phyloP scores from a whole-genome alignment of 2,797 vertebrate species.

The Gila robusta region DNA sequence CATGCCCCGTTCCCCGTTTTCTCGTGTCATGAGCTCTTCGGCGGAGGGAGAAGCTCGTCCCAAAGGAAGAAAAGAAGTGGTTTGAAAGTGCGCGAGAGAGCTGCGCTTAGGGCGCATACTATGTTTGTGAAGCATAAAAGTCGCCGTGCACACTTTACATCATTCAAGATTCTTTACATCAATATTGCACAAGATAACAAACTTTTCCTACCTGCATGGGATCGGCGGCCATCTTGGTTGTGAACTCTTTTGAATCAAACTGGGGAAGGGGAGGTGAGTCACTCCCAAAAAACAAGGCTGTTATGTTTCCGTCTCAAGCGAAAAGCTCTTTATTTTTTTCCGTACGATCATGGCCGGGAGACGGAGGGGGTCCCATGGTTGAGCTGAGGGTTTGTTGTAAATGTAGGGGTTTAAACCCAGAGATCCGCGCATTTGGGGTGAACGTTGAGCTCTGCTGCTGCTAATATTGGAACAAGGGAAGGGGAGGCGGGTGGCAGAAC shows the following conservation, averaged over 20 bases:
- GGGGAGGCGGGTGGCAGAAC: conserved; percentile 37
- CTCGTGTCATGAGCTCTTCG: conserved; percentile 55
- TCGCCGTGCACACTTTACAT: background rate
- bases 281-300: conserved; percentile 75
- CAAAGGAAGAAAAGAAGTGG: background rate
- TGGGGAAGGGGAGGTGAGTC: conserved; percentile 71
- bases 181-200: conserved; percentile 68
- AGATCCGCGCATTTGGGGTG: conserved; percentile 19
- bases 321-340: conserved; percentile 58
- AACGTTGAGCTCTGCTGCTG: conserved; percentile 6
- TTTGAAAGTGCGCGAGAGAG: conserved; percentile 44
- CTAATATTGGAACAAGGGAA: conserved; percentile 16
- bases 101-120: conserved; percentile 43
- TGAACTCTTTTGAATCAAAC: conserved; percentile 82
- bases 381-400: background rate
- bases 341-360: conserved; percentile 69
- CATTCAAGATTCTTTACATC: background rate
- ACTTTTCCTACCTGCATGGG: conserved; percentile 88
- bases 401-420: background rate
- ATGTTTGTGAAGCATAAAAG: background rate
- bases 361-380: conserved; percentile 67
- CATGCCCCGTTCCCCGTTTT: conserved; percentile 79
- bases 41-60: conserved; percentile 33
- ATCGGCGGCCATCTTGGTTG: conserved; percentile 86
- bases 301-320: conserved; percentile 74